Evolutionary conservation across 2,797 vertebrate species (phyloP).

Genomic region (Botia kubotai): DNA sequence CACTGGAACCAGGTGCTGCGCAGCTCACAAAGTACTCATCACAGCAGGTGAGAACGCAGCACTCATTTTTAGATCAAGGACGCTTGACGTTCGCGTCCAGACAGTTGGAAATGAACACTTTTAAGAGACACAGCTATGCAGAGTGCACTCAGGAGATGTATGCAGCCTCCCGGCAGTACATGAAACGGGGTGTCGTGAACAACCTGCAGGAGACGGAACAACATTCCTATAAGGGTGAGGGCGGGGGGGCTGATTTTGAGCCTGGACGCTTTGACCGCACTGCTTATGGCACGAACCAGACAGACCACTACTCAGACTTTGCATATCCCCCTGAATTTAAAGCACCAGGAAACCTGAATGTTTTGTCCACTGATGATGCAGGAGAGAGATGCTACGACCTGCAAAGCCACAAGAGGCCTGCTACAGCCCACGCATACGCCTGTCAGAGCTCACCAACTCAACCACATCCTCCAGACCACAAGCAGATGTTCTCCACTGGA

Average conservation of each 20-base stretch:
- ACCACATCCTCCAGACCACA: slow-evolving; percentile 82
- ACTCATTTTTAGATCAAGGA: slow-evolving; percentile 82
- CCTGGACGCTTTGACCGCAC: slow-evolving; percentile 87
- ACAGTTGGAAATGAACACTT: slow-evolving; percentile 83
- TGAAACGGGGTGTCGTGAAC: slow-evolving; percentile 90
- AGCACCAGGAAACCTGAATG: slow-evolving; percentile 74
- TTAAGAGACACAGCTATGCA: slow-evolving; percentile 92
- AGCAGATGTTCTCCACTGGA: slow-evolving; percentile 73
- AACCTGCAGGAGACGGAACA: slow-evolving; percentile 90
- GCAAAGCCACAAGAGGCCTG: slow-evolving; percentile 78
- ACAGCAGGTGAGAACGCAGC: slow-evolving; percentile 84
- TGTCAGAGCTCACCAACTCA: slow-evolving; percentile 89
- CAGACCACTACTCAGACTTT: slow-evolving; percentile 83
- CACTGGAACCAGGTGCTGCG: slow-evolving; percentile 77
- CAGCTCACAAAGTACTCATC: slow-evolving; percentile 82
- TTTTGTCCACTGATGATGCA: slow-evolving; percentile 87
- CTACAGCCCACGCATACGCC: slow-evolving; percentile 87
- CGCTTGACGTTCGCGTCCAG: slow-evolving; percentile 85
- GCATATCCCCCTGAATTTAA: slow-evolving; percentile 75
- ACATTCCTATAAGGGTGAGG: slow-evolving; percentile 76
- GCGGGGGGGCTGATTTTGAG: slow-evolving; percentile 73
- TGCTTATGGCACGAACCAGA: slow-evolving; percentile 75
- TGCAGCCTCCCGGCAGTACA: slow-evolving; percentile 85
- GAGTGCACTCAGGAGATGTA: slow-evolving; percentile 92
- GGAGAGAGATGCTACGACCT: slow-evolving; percentile 80